Evolutionary conservation across 2,888 invertebrate species (phyloP), one percentile per base, ranked within the genome.

Genomic region (Chymomyza fuscimana): DNA sequence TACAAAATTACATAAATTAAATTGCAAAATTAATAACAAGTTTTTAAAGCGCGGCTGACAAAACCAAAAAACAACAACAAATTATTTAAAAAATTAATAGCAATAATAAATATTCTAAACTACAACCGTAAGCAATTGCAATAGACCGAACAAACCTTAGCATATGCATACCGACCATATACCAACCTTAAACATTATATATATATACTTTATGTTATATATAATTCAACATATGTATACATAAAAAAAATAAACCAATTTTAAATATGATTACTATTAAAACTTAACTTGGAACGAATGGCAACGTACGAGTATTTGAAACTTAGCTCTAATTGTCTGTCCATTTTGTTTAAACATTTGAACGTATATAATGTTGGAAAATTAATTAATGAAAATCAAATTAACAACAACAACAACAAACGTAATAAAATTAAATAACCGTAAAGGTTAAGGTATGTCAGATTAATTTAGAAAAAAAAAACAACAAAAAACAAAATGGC

Each of bases 1-100:
- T 22, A 56, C n/a, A 64, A 56, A 56, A 54, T 64, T 64, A 52
- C 51, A 16, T 36, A 54, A 64, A 64, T 54, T 65, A 40, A 36
- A 63, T 72, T 77, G 69, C 59, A 73, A 59, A 36, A 69, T 67
- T 54, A 76, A 73, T 73, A 70, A 76, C 79, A 78, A 76, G 73
- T 73, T 78, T 12, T 46, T 46, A 12, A 12, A 46, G 40, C 6
- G 40, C 40, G 40, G 40, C 40, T 46, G 12, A 2, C 40, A 46
- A 46, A 46, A 32, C 32, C 32, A 32, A 32, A 32, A 9, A 40
- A 10, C 10, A 4, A 40, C 40, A 40, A 32, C 0, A 32, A 32
- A 32, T 32, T 32, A 32, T 32, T 7, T 9, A 4, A 32, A 1
- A 32, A 7, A 32, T 32, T 7, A 46, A 46, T 46, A 46, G 40